These are phyloP conservation scores for Charina bottae DNA, from an alignment of 2,113 vertebrate species.

Conservation along the genomic window DNA sequence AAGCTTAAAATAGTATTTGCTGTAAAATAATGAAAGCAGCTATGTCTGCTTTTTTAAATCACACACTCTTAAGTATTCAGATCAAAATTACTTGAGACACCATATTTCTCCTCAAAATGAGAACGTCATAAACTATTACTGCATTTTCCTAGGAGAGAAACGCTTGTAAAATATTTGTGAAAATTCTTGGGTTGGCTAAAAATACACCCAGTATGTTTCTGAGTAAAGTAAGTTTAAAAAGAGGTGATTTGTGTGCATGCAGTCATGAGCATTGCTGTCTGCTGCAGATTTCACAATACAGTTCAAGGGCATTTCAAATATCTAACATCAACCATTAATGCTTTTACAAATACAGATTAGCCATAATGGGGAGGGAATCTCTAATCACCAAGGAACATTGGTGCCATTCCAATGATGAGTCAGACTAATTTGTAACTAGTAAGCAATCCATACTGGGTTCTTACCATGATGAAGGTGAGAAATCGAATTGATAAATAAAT, in stretches of 20 bases:
- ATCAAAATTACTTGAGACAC: background rate
- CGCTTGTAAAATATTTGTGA: background rate
- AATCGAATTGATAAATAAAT: too few species aligned
- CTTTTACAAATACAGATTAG: conserved; percentile 16
- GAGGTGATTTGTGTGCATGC: background rate
- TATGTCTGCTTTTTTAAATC: background rate
- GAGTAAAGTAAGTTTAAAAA: background rate
- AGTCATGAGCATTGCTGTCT: background rate
- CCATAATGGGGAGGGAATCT: background rate
- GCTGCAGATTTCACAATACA: conserved; percentile 41
- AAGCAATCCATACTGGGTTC: background rate
- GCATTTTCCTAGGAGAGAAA: background rate
- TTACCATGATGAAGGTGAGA: background rate
- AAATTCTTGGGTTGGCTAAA: background rate
- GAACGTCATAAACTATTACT: background rate
- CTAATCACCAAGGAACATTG: background rate
- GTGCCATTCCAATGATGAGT: background rate
- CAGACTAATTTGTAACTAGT: background rate
- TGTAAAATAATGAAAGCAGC: background rate
- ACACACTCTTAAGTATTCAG: background rate
- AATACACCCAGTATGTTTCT: background rate
- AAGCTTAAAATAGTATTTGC: background rate
- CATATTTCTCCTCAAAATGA: background rate
- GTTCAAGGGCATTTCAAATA: conserved; percentile 53
- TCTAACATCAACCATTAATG: conserved; percentile 31